Base-by-base conservation (phyloP, 1,140 invertebrate genomes). In the Drosophila suzukii region DNA sequence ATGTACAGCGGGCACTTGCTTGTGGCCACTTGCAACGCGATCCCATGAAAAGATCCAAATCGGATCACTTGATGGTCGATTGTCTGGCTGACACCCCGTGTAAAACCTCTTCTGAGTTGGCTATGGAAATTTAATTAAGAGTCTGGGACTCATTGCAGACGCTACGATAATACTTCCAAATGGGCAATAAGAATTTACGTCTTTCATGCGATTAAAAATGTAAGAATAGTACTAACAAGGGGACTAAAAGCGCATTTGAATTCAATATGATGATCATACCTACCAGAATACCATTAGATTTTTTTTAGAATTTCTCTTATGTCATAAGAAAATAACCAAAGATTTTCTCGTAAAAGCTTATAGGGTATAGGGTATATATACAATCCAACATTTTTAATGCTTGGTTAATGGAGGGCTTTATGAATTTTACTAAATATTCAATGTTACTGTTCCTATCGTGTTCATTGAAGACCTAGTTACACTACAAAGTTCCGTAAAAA, bases 11-110 rank as follows among this genome's bases (percentile, higher is more conserved):
- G 17, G 56, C 36, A 4, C 30, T 20, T n/a, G 4, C 17, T 20
- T 20, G 20, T 20, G 20, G 20, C 20, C 20, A 3, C 61, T 46
- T 68, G 60, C 38, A 68, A 54, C 39, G 44, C 51, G 65, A 44
- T 54, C 47, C 24, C 30, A 12, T 10, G 17, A 20, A 15, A 38
- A 66, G 60, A 68, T 67, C 38, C 60, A 34, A 63, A 61, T 61
- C 60, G 36, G 59, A 67, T 66, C 65, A 20, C 59, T 67, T 67
- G 46, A 67, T 34, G 46, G 46, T 47, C 63, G 58, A 61, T 61
- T 67, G 56, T 61, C 30, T 65, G n/a, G 62, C 58, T 20, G n/a
- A 43, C 17, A 65, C 60, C 38, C 50, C 49, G 34, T 32, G 20
- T 60, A 39, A 65, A 15, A 15, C 55, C 24, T 12, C 8, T 15